A percentile compares a stretch with the other conserved stretches of the same genome.
phyloP scores from a whole-genome alignment of 2,888 invertebrate genomes.

The Nycteola revayana region DNA sequence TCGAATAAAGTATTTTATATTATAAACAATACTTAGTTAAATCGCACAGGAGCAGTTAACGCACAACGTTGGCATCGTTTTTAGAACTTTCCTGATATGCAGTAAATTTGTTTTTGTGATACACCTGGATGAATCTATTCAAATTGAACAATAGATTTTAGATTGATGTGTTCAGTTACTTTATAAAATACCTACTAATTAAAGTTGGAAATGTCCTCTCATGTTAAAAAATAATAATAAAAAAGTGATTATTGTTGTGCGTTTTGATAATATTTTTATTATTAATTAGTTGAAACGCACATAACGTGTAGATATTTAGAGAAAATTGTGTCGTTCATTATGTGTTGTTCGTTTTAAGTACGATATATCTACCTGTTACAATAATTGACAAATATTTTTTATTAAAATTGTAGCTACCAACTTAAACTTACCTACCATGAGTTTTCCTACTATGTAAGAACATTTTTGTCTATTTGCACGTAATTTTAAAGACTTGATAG shows the following conservation, averaged over 20 bases:
- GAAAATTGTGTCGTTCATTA: conserved; percentile 9
- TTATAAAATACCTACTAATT: conserved; percentile 9
- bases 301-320: conserved; percentile 14
- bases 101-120: conserved; percentile 16
- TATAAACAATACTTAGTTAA: conserved; percentile 18
- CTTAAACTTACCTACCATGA: conserved; percentile 8
- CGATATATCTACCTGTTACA: too few relatives aligned
- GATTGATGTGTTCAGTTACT: conserved; percentile 24
- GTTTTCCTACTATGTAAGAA: conserved; percentile 27
- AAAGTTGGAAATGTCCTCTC: too few relatives aligned
- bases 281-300: too few relatives aligned
- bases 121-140: conserved; percentile 37
- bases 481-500: conserved; percentile 64
- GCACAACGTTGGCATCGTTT: conserved; percentile 29
- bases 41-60: conserved; percentile 22
- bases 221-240: too few relatives aligned
- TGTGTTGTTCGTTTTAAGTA: conserved; percentile 18
- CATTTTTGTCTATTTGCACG: conserved; percentile 47
- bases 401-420: conserved; percentile 1
- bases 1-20: conserved; percentile 35
- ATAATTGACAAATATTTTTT: conserved; percentile 13
- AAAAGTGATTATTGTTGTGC: too few relatives aligned
- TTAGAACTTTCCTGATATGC: too few relatives aligned
- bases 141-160: conserved; percentile 27
- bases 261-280: too few relatives aligned